phyloP scores from a whole-genome alignment of 2,797 vertebrate genomes.

The Nyctalus aviator region DNA sequence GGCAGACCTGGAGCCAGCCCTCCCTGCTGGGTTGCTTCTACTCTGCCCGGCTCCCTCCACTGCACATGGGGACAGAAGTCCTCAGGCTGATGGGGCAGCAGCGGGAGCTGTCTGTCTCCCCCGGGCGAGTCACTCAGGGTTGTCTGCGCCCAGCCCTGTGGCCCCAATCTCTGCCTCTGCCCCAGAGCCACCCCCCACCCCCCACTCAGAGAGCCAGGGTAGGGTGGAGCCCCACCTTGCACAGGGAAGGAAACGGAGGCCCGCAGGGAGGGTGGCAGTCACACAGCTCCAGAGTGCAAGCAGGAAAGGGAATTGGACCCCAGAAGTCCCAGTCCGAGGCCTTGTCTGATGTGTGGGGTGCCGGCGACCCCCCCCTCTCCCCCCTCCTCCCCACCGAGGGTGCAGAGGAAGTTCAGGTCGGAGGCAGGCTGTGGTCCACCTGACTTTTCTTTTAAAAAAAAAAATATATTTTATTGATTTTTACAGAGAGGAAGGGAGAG shows the following conservation, averaged over 20 bases:
- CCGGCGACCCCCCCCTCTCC: neutral
- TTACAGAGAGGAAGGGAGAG: too few relatives aligned
- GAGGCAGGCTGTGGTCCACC: neutral
- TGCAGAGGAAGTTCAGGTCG: neutral
- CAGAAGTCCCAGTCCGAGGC: neutral
- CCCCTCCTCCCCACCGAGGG: neutral
- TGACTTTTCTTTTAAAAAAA: too few relatives aligned
- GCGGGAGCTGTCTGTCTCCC: neutral
- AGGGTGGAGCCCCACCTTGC: neutral
- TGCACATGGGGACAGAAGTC: neutral
- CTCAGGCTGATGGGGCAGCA: rapidly evolving
- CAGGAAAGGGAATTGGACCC: neutral
- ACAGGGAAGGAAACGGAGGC: neutral
- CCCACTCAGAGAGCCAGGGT: neutral
- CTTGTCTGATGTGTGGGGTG: neutral
- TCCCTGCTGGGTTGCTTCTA: neutral
- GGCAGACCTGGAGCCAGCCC: neutral
- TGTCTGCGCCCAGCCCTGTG: neutral
- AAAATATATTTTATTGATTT: too few relatives aligned
- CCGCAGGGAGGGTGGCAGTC: neutral
- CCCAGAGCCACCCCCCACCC: neutral
- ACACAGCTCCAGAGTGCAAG: neutral
- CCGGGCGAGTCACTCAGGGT: neutral
- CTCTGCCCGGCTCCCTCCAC: neutral
- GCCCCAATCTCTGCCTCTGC: neutral